A percentile compares a stretch with the other conserved stretches of the same genome.
phyloP scores from a whole-genome alignment of 2,888 invertebrate genomes.

The Lasioglossum vierecki region DNA sequence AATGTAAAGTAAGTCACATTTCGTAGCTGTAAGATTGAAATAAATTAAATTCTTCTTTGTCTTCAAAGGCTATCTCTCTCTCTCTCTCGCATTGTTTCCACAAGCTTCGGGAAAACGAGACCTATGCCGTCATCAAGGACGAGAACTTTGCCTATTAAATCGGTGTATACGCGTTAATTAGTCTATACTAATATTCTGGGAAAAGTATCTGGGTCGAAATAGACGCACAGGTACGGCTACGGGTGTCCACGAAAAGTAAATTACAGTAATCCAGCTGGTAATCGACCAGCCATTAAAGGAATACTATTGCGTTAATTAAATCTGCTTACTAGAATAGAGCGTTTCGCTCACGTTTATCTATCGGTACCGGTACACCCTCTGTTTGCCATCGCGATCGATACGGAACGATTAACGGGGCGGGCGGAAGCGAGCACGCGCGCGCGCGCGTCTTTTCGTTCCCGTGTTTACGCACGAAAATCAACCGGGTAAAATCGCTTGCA shows the following conservation, averaged over 20 bases:
- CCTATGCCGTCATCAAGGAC: conserved; percentile 16
- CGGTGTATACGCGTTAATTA: background rate
- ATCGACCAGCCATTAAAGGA: background rate
- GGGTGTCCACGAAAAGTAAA: background rate
- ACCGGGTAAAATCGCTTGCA: background rate
- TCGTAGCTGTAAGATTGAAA: no score
- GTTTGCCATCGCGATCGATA: conserved; percentile 4
- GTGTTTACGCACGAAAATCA: conserved; percentile 1
- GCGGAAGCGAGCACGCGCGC: background rate
- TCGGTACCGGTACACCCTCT: background rate
- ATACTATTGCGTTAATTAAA: background rate
- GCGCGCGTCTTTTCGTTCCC: background rate
- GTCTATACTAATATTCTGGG: background rate
- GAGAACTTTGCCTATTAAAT: background rate
- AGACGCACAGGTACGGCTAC: background rate
- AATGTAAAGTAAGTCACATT: no score
- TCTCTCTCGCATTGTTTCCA: conserved; percentile 25
- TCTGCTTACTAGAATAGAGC: conserved; percentile 26
- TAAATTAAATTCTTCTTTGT: no score
- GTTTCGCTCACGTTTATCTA: conserved; percentile 13
- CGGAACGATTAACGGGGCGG: background rate
- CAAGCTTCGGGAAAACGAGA: conserved; percentile 24
- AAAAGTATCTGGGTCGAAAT: background rate
- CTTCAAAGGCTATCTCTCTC: background rate
- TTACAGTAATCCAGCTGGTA: background rate